Base-by-base conservation (phyloP, 1,140 invertebrate genomes). In the Acromyrmex charruanus region DNA sequence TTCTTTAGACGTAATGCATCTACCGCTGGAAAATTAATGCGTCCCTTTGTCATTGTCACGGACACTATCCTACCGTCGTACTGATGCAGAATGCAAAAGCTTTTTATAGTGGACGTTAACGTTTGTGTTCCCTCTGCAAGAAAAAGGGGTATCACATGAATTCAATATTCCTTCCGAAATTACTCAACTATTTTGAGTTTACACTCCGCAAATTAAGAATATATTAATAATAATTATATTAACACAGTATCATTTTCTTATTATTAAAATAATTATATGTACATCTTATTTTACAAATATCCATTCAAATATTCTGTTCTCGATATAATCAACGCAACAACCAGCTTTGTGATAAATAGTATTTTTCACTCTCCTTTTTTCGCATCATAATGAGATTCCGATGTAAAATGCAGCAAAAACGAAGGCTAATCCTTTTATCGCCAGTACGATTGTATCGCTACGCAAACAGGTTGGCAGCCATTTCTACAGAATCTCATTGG, bases 41-140 rank as follows among this genome's bases (percentile, higher is more conserved):
- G 80, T 84, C 49, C 55, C 55, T 84, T 84, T 84, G 39, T 84
- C 80, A 84, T 63, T 75, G 80, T 84, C 80, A 61, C 39, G 69
- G 80, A 84, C 80, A 84, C 69, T 84, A 74, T 84, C 39, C 55
- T 61, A 84, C 58, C 21, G 39, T 61, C 14, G 69, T 74, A 71
- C n/a, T 61, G 69, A 61, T 75, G 80, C 39, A 84, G 58, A 84
- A 84, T 59, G 55, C 69, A 61, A 51, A 61, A 55, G 69, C 35
- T 61, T 84, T 82, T 84, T 84, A 74, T 44, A 61, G 28, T n/a
- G 68, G 9, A 82, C 55, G 44, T 58, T 80, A 69, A 69, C 63
- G 18, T 75, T 74, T 74, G 25, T 59, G 39, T 68, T 80, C 7
- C 9, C 65, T 58, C 14, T 61, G 12, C 21, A 44, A 53, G n/a